Percentiles rank a stretch among this genome's conserved stretches.
phyloP scores from a whole-genome alignment of 2,888 invertebrate species.

The Acronicta leporina region DNA sequence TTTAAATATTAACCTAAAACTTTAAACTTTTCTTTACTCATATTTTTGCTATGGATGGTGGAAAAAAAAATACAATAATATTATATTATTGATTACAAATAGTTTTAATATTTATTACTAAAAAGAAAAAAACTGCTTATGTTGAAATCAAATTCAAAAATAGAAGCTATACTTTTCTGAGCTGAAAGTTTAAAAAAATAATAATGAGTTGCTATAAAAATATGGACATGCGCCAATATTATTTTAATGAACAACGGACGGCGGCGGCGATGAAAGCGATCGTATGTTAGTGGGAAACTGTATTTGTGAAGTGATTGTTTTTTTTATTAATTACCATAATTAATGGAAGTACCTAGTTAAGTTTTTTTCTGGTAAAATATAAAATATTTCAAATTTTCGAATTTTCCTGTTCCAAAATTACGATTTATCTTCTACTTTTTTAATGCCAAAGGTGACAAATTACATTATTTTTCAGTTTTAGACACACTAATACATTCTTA shows the following conservation, averaged over 20 bases:
- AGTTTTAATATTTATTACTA: too few species aligned
- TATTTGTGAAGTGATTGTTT: slow-evolving; percentile 18
- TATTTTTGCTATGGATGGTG: too few species aligned
- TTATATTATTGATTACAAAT: too few species aligned
- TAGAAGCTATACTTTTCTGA: slow-evolving; percentile 10
- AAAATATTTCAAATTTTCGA: too few species aligned
- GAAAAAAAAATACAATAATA: too few species aligned
- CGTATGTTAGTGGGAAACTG: slow-evolving; percentile 2
- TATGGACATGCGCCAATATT: slow-evolving; percentile 41
- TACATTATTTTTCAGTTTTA: too few species aligned
- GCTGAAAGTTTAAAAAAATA: slow-evolving; percentile 22
- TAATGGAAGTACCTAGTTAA: neutral
- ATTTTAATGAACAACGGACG: slow-evolving; percentile 20
- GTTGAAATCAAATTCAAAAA: slow-evolving; percentile 10
- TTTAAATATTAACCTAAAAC: too few species aligned
- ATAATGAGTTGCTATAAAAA: slow-evolving; percentile 25
- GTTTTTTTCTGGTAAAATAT: neutral
- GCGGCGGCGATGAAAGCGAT: slow-evolving; percentile 30
- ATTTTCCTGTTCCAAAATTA: neutral
- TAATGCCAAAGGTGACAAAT: too few species aligned
- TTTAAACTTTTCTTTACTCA: too few species aligned
- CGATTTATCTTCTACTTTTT: too few species aligned
- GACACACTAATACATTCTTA: too few species aligned
- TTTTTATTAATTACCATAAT: slow-evolving; percentile 31
- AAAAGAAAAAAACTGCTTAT: too few species aligned